Conservation (phyloP, 2,888 invertebrate species). For the Chaetogeoica ovagalla region DNA sequence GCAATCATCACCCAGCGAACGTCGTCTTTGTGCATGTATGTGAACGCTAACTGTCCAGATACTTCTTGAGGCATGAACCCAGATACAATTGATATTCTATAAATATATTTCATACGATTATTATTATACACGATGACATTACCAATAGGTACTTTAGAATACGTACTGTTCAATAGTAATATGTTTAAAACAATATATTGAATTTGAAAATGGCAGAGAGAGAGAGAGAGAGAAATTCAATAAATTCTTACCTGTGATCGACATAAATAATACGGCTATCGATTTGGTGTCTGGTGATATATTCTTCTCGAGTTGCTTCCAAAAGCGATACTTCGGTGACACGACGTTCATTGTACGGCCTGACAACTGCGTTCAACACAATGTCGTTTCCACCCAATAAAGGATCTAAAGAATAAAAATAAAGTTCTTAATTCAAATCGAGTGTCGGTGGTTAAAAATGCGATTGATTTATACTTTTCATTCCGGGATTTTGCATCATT, state of each 20-base stretch:
- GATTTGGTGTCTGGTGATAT: slow-evolving; percentile 84
- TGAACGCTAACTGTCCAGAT: slow-evolving; percentile 83
- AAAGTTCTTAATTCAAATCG: background rate
- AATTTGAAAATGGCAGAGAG: too few relatives aligned
- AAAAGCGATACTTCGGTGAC: slow-evolving; percentile 69
- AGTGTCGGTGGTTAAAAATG: background rate
- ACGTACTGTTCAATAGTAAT: too few relatives aligned
- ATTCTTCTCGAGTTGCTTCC: slow-evolving; percentile 78
- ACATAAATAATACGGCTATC: slow-evolving; percentile 88
- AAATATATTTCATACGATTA: background rate
- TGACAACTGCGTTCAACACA: slow-evolving; percentile 64
- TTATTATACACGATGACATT: background rate
- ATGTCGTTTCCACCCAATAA: slow-evolving; percentile 55
- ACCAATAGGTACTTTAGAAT: too few relatives aligned
- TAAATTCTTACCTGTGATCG: slow-evolving; percentile 69
- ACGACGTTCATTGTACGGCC: slow-evolving; percentile 71
- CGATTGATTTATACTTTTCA: slow-evolving; percentile 31
- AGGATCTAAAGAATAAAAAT: slow-evolving; percentile 13
- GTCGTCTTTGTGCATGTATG: slow-evolving; percentile 87
- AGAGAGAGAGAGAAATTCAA: too few relatives aligned
- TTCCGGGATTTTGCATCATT: slow-evolving; percentile 56
- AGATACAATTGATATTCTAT: slow-evolving; percentile 80
- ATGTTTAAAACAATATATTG: too few relatives aligned
- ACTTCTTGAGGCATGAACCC: slow-evolving; percentile 90
- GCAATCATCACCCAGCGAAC: slow-evolving; percentile 87